Evolutionary conservation across 2,888 invertebrate species (phyloP), one percentile per base, ranked within the genome.

Genomic region (Herminia tarsipennalis): DNA sequence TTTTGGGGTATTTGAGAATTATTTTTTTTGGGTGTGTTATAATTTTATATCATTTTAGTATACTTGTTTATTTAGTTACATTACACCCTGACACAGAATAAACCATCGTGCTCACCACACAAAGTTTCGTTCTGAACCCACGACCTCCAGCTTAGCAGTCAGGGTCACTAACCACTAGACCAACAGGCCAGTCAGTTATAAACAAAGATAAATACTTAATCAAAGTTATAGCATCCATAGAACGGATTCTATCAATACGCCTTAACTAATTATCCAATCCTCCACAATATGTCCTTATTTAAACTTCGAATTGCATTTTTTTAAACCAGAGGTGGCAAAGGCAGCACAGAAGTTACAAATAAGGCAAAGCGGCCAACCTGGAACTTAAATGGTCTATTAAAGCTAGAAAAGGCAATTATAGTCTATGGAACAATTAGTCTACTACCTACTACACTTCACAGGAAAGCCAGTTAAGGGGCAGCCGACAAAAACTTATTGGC

Each of bases 361-460:
- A 71, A 41, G 71, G 68, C 37, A 46, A 53, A 41, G 59, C 45
- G 42, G 50, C 33, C 44, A 50, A 34, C 33, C 35, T 47, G 55
- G 60, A 61, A 59, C 57, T 67, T 76, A 73, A 81, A 81, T 76
- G 71, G 56, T 53, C 73, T 61, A 78, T 83, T 81, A 78, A 65
- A 32, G 58, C 76, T 75, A 42, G 56, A 75, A 73, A 81, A 77
- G 83, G 83, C 73, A 76, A 83, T 82, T 81, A 80, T 74, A 69
- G 70, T 70, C 64, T 69, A 56, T 54, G 55, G 68, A 78, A 83
- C 83, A 84, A 83, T 83, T 83, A 83, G 76, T 67, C 25, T 18
- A 34, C 8, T 14, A 25, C 67, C 25, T 18, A 34, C 8, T 14
- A 25, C 42, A 42, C 24, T 33, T 9, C 35, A 8, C 2, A 20